Conservation (phyloP, 92 coral and sea anemone genomes). For the Zoanthus sansibaricus region DNA sequence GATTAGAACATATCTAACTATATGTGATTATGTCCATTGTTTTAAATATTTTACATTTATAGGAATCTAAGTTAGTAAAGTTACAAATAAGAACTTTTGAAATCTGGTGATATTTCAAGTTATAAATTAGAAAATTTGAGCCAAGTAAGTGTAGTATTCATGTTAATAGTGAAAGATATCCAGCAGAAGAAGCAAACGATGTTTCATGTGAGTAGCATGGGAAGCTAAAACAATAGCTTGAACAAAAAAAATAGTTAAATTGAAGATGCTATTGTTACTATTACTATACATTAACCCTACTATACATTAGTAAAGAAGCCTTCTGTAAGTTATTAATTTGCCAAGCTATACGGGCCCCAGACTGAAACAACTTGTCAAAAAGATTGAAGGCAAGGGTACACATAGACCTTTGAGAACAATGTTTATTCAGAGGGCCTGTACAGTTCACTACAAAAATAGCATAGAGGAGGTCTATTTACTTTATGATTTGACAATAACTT, state of each 20-base stretch:
- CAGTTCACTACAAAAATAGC: neutral
- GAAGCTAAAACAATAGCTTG: neutral
- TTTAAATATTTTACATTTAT: neutral
- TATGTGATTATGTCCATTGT: neutral
- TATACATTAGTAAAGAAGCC: neutral
- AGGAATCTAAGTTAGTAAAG: neutral
- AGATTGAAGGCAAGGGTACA: neutral
- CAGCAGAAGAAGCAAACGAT: neutral
- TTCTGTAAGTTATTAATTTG: neutral
- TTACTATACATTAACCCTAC: neutral
- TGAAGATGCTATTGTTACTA: constrained; percentile 4
- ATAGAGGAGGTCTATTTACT: constrained; percentile 2
- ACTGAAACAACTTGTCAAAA: neutral
- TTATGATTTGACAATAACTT: neutral
- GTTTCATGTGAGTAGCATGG: neutral
- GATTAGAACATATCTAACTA: neutral
- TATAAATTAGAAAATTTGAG: neutral
- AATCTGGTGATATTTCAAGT: neutral
- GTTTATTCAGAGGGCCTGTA: neutral
- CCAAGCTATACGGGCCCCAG: neutral
- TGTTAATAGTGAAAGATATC: neutral
- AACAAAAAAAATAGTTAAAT: neutral
- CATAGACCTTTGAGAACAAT: neutral
- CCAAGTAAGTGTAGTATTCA: neutral
- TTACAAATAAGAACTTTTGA: neutral